Evolutionary conservation across 1,140 invertebrate species (phyloP), one percentile per base, ranked within the genome.

Genomic region (Leptopilina clavipes): DNA sequence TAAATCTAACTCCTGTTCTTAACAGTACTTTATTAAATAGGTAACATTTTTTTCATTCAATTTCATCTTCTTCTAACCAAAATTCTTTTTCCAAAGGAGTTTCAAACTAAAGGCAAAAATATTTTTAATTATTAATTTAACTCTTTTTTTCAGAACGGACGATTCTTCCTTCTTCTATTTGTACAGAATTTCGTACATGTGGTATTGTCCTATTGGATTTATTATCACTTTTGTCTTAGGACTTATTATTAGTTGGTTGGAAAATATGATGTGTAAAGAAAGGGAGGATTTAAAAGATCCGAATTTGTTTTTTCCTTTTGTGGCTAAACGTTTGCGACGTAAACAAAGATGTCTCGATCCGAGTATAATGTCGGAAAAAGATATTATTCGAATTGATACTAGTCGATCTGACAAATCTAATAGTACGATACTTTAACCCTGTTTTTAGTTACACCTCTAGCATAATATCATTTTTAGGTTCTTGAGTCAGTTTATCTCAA

Each of bases 181-280:
- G 0, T 95, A 96, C 83, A 91, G 93, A 76, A 91, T 98, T 12
- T 98, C 97, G 0, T 98, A 98, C 85, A 93, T 97, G 92, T 98
- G 97, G 95, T 95, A 95, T 85, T 92, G 93, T 6, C 92, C 94
- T 0, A 88, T 96, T 65, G 96, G 95, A 71, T 93, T 95, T 77
- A 3, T 92, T 0, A 83, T 93, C 0, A 93, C 95, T 1, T 83
- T 95, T 3, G 40, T 94, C 0, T 80, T 95, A 72, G 95, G 95
- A n/a, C 88, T 93, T 43, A n/a, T 94, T 0, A 84, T 76, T 12
- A 81, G 80, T 70, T 52, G 75, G 19, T 25, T 81, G 48, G 71
- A 8, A 52, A 71, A 52, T 17, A 11, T 44, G 3, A 9, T 75
- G 2, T 59, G 19, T 12, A 56, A 44, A 19, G 70, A 65, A 52